These are phyloP conservation scores for Aradophagus sp. DNA, from an alignment of 1,140 invertebrate genomes.

Conservation along the genomic window DNA sequence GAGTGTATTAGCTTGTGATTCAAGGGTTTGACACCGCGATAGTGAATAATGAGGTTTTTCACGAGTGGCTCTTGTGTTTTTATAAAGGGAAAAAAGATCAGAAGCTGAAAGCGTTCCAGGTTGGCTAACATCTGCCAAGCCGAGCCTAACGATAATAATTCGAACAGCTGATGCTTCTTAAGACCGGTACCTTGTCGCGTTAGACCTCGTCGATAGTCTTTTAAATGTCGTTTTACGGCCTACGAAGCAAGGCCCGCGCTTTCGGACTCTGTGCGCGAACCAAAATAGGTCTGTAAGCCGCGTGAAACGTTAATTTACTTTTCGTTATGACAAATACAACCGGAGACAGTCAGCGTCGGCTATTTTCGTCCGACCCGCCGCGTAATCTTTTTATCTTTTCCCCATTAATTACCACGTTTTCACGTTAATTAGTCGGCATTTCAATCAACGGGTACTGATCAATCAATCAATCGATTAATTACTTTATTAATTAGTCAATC, in stretches of 20 bases:
- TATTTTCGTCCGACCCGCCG: constrained; percentile 14
- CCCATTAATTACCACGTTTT: too few species aligned
- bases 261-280: constrained; percentile 33
- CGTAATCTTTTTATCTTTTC: constrained; percentile 1
- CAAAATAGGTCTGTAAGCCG: constrained; percentile 31
- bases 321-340: constrained; percentile 35
- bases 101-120: constrained; percentile 63
- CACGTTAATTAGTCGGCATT: too few species aligned
- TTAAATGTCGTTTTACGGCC: constrained; percentile 57
- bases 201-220: constrained; percentile 54
- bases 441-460: too few species aligned
- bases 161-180: constrained; percentile 73
- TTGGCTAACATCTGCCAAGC: constrained; percentile 71
- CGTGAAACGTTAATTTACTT: constrained; percentile 26
- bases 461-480: too few species aligned
- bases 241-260: constrained; percentile 41
- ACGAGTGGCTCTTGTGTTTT: constrained; percentile 50
- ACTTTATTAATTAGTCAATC: too few species aligned
- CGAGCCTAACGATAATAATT: constrained; percentile 73
- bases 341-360: neutral
- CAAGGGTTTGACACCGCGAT: constrained; percentile 40
- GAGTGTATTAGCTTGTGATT: constrained; percentile 31
- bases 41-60: constrained; percentile 54
- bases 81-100: constrained; percentile 53
- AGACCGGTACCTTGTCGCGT: constrained; percentile 63